phyloP scores from a whole-genome alignment of 2,797 vertebrate genomes.

The Rhyacichthys aspro region DNA sequence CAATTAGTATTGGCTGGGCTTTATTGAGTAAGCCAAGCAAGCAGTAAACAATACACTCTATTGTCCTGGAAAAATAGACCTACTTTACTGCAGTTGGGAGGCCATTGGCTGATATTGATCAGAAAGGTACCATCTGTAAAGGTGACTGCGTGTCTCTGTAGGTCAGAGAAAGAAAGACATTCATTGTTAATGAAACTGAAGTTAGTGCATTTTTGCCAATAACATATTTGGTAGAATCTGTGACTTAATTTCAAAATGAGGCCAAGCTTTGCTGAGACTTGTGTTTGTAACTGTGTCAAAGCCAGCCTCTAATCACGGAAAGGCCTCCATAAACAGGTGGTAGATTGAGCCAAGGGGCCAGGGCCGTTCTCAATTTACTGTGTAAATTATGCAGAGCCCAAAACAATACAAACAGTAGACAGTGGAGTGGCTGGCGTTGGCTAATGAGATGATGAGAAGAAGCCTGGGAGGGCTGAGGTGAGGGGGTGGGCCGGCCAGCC shows the following conservation, averaged over 20 bases:
- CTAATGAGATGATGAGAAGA: conserved; percentile 81
- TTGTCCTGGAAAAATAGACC: conserved; percentile 71
- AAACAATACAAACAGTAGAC: conserved; percentile 82
- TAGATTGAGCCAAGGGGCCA: conserved; percentile 72
- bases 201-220: neutral
- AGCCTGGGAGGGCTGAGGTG: conserved; percentile 68
- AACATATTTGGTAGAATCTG: neutral
- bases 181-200: neutral
- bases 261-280: conserved; percentile 49
- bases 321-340: conserved; percentile 79
- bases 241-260: conserved; percentile 30
- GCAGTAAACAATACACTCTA: conserved; percentile 73
- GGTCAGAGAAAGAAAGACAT: neutral
- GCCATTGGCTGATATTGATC: conserved; percentile 54
- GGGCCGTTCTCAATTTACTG: conserved; percentile 75
- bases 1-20: conserved; percentile 80
- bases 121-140: conserved; percentile 18
- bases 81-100: conserved; percentile 59
- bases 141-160: neutral
- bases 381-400: conserved; percentile 84
- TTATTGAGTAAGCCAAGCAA: conserved; percentile 71
- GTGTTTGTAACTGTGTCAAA: conserved; percentile 66
- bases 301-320: conserved; percentile 59
- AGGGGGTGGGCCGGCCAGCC: conserved; percentile 68
- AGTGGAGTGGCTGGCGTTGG: conserved; percentile 78